Conservation (phyloP, 2,888 invertebrate species). For the Dasypogon diadema region DNA sequence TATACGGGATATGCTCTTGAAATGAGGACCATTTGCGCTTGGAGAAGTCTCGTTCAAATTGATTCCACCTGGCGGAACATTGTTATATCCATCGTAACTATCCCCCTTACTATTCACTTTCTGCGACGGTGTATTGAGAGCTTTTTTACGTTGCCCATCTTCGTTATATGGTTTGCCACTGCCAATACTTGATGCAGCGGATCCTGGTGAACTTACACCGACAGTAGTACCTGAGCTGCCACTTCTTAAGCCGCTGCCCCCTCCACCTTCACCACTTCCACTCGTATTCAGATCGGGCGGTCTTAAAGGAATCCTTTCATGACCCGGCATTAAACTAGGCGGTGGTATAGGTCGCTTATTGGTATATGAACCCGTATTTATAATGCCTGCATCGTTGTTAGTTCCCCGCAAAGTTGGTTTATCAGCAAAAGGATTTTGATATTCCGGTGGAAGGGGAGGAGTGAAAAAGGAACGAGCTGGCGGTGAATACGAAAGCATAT, state of each 20-base stretch:
- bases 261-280: not conserved
- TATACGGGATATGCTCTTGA: conserved; percentile 87
- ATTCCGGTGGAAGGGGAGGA: conserved; percentile 86
- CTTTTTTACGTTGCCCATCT: conserved; percentile 71
- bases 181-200: not conserved
- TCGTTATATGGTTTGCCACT: conserved; percentile 8
- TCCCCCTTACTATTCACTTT: conserved; percentile 68
- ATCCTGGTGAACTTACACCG: not conserved
- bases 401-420: conserved; percentile 85
- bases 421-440: conserved; percentile 88
- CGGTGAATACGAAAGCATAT: conserved; percentile 85
- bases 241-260: not conserved
- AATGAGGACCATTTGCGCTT: conserved; percentile 73
- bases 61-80: conserved; percentile 59
- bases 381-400: conserved; percentile 71
- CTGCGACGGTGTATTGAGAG: conserved; percentile 81
- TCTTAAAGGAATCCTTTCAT: conserved; percentile 85
- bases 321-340: conserved; percentile 83
- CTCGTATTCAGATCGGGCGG: conserved; percentile 69
- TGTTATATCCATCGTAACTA: conserved; percentile 57
- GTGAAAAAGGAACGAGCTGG: conserved; percentile 84
- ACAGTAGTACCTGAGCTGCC: conserved; percentile 7
- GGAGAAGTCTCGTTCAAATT: conserved; percentile 65
- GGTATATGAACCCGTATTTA: conserved; percentile 69
- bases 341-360: conserved; percentile 86